A percentile compares a stretch with the other conserved stretches of the same genome.
Conservation (phyloP, 2,888 invertebrate species). For the Nemurella pictetii region DNA sequence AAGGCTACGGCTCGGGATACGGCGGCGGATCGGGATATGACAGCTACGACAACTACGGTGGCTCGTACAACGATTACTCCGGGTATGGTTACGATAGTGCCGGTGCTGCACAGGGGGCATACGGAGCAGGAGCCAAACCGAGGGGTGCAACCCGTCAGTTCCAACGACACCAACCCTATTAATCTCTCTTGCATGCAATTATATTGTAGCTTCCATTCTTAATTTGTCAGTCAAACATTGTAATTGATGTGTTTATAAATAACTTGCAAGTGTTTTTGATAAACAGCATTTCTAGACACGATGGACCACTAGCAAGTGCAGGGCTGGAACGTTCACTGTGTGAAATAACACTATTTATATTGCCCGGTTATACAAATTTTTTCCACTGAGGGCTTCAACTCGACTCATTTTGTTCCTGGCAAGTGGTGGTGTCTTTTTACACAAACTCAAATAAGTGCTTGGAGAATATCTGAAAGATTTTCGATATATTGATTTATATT, state of each 20-base stretch:
- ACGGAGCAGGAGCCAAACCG: constrained; percentile 47
- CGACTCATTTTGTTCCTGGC: neutral
- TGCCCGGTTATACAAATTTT: neutral
- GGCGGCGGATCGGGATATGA: constrained; percentile 50
- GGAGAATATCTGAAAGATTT: neutral
- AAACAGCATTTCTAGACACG: constrained; percentile 20
- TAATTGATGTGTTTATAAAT: constrained; percentile 9
- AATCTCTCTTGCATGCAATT: constrained; percentile 35
- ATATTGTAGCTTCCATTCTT: constrained; percentile 19
- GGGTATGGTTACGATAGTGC: constrained; percentile 48
- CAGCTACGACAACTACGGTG: constrained; percentile 44
- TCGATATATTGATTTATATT: neutral
- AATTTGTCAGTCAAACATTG: constrained; percentile 1
- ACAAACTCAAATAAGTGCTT: neutral
- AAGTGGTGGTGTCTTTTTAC: constrained; percentile 4
- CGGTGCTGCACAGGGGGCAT: constrained; percentile 46
- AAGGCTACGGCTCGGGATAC: constrained; percentile 50
- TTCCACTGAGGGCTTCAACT: neutral
- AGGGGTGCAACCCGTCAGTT: constrained; percentile 52
- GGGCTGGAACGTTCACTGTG: constrained; percentile 12
- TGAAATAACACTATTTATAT: constrained; percentile 16
- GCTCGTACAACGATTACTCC: constrained; percentile 34
- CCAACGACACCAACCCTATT: constrained; percentile 54
- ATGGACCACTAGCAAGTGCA: constrained; percentile 21
- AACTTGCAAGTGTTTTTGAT: constrained; percentile 17